These are phyloP conservation scores for Vespertilio murinus DNA, from an alignment of 2,797 vertebrate species.

Conservation along the genomic window DNA sequence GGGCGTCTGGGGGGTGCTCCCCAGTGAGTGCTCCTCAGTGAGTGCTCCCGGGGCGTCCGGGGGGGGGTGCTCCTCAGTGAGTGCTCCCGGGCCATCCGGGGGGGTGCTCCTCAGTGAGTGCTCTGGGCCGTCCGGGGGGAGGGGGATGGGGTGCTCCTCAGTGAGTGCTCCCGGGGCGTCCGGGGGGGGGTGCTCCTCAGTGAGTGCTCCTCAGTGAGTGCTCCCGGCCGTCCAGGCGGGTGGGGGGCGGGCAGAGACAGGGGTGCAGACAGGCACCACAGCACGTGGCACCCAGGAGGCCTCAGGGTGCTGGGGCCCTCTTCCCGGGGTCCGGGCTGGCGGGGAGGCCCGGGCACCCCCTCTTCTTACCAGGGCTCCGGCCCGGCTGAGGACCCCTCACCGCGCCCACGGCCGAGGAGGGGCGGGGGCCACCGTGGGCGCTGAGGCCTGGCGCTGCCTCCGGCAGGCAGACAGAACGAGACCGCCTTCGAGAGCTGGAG, in stretches of 20 bases:
- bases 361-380: accelerated
- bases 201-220: no score
- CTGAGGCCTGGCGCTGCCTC: accelerated
- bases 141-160: no score
- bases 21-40: no score
- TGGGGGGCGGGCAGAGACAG: accelerated
- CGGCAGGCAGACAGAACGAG: neutral
- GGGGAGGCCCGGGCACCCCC: neutral
- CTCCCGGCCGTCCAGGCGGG: no score
- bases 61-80: neutral
- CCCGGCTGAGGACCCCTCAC: neutral
- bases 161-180: no score
- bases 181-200: neutral
- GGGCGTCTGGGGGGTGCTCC: no score
- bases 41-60: no score
- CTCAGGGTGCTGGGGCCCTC: neutral
- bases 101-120: neutral
- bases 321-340: neutral
- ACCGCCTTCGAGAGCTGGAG: conserved; percentile 15
- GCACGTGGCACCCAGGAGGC: no score
- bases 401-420: no score
- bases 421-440: accelerated
- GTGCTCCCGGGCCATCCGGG: accelerated
- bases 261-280: neutral
- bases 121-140: no score